Evolutionary conservation across 2,888 invertebrate species (phyloP), one percentile per base, ranked within the genome.

Genomic region (Eupeodes luniger): DNA sequence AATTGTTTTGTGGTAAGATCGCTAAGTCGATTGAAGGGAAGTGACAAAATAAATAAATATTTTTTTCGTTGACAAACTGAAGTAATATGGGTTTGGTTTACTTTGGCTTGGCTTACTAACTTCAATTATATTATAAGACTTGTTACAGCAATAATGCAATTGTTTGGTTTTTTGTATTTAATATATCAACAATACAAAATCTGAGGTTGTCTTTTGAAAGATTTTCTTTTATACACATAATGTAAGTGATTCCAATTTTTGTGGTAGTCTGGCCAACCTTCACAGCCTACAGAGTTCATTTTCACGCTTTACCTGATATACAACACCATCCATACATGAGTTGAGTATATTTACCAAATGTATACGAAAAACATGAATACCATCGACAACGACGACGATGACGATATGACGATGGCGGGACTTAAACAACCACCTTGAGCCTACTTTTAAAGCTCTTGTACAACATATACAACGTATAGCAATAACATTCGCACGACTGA

Each of bases 351-450:
- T 49, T 19, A 27, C 47, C 40, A 40, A 5, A 5, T 55, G 19
- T 11, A 55, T 19, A 7, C 16, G 4, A 16, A 27, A 27, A 2
- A 19, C 16, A 53, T 53, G 53, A 16, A 53, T 11, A 55, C 10
- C 44, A 49, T n/a, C 34, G 10, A 34, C 40, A 49, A 62, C 19
- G 12, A 53, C 27, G 82, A 78, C 75, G 86, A 19, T 19, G 10
- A 34, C 40, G 0, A 61, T 47, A 47, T 49, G 53, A 62, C 27
- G 11, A 55, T 44, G 82, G 83, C 75, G 86, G 62, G 82, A 59
- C 44, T 83, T 10, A 44, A 62, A 69, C 44, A 62, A 69, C 44
- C n/a, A 51, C 86, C 86, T 79, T 86, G 86, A 86, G 79, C 82
- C 75, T 57, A 62, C 69, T 64, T 62, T 64, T 62, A 36, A 67